Evolutionary conservation across 2,113 vertebrate genomes (phyloP), one percentile per base, ranked within the genome.

Genomic region (Seriola aureovittata): DNA sequence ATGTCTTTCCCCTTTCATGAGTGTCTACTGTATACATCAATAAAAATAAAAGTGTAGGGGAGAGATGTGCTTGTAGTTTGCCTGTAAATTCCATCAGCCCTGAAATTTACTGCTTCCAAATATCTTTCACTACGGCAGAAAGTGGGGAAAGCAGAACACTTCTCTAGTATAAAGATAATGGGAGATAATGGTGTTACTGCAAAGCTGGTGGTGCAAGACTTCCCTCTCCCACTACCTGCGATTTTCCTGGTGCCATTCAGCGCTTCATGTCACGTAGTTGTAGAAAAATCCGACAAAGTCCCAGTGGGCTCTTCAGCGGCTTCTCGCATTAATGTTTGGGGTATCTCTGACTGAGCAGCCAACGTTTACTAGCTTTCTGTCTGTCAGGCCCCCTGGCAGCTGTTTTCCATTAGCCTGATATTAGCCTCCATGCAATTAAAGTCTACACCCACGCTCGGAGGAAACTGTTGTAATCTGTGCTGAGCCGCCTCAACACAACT

Each of bases 381-480:
- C 91, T 59, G 82, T 86, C 89, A 86, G 80, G 34, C 82, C 91
- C 85, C 82, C 66, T 64, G 87, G 78, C 91, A 93, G 84, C 84
- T 91, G 91, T 89, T 93, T 93, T 92, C 82, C 84, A 93, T 94
- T 92, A 85, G 90, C 76, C 82, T 65, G 87, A 91, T 91, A 94
- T 94, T 93, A 92, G 91, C 87, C 87, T 85, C 84, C 67, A 29
- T 81, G 85, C 89, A 87, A 92, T 93, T 90, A 92, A 87, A 91
- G 85, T 78, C 50, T 71, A 75, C 84, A 55, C 81, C 90, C 88
- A 91, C 85, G 63, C 86, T 87, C 8, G 0, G 58, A 85, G 72
- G 29, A 65, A 63, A 34, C 50, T 19, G 38, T 34, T 25, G 85
- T 68, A 65, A 87, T 76, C 82, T 65, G 66, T 57, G 64, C 69